Evolutionary conservation across 2,797 vertebrate genomes (phyloP), one percentile per base, ranked within the genome.

Genomic region (Enteromius treurensis): DNA sequence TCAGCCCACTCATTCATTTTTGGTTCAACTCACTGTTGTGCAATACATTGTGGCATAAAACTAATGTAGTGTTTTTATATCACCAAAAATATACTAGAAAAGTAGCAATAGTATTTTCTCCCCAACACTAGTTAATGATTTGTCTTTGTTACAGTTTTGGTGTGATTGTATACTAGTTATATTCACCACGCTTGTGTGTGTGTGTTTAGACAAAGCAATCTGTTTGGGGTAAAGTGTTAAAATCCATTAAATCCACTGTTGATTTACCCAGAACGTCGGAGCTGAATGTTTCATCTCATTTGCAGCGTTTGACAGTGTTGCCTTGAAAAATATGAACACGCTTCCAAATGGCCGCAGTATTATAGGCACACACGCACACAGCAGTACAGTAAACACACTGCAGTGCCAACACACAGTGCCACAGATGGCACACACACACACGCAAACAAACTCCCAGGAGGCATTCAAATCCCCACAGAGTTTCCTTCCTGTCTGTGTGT

Each of bases 381-480:
- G 11, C 45, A 13, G 70, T 65, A 67, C 68, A 58, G 75, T 64
- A 82, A 55, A 71, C 74, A 29, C 67, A 79, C 70, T 73, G 58
- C 53, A 67, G 42, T 79, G 84, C 82, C 67, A 73, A 45, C 68
- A 73, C 81, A 83, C 26, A 58, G 47, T 51, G 29, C 23, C 80
- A 88, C 82, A 88, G 84, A 87, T 87, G 86, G 77, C 80, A 40
- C 77, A 64, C 71, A 45, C 79, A 23, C 65, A 10, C 42, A 65
- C 70, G 3, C 80, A 53, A 53, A 53, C 47, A 45, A 51, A 49
- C 37, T 29, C 73, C 21, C 85, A 40, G 73, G 42, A 83, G 75
- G 79, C 45, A 62, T 77, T 83, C 21, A 82, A 83, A 87, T 85
- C 81, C 76, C 87, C 77, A 17, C 84, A 84, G 74, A 84, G 82